Conservation (phyloP, 2,797 vertebrate genomes). For the Pseudomugil tenellus region DNA sequence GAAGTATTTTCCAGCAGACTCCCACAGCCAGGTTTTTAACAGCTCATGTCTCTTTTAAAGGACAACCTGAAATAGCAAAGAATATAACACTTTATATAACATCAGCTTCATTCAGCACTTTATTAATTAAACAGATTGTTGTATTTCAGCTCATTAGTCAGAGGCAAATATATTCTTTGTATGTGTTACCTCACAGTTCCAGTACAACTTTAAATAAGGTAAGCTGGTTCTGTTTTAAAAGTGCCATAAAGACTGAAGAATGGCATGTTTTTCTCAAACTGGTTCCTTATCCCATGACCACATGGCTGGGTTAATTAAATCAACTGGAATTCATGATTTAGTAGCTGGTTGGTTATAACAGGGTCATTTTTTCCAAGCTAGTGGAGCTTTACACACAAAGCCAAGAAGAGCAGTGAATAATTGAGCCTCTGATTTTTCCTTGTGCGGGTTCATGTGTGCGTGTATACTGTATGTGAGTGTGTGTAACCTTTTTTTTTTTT, state of each 20-base stretch:
- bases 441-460: conserved; percentile 22
- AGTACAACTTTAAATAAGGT: background rate
- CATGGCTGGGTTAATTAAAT: conserved; percentile 71
- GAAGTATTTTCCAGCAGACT: conserved; percentile 74
- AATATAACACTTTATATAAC: conserved; percentile 35
- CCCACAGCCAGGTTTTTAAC: conserved; percentile 63
- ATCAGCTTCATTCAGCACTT: conserved; percentile 38
- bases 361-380: conserved; percentile 71
- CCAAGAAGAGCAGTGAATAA: conserved; percentile 64
- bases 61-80: conserved; percentile 44
- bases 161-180: background rate
- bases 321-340: conserved; percentile 72
- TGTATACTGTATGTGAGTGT: conserved; percentile 7
- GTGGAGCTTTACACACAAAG: conserved; percentile 66
- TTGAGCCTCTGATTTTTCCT: conserved; percentile 53
- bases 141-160: conserved; percentile 41
- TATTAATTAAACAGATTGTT: conserved; percentile 6
- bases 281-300: conserved; percentile 53
- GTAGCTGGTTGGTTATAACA: conserved; percentile 63
- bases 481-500: background rate
- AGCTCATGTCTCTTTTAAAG: conserved; percentile 59
- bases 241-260: conserved; percentile 8
- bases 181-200: conserved; percentile 1
- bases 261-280: conserved; percentile 21
- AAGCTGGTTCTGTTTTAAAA: conserved; percentile 10